Base-by-base conservation (phyloP, 2,113 vertebrate genomes). In the Saguinus imperator region DNA sequence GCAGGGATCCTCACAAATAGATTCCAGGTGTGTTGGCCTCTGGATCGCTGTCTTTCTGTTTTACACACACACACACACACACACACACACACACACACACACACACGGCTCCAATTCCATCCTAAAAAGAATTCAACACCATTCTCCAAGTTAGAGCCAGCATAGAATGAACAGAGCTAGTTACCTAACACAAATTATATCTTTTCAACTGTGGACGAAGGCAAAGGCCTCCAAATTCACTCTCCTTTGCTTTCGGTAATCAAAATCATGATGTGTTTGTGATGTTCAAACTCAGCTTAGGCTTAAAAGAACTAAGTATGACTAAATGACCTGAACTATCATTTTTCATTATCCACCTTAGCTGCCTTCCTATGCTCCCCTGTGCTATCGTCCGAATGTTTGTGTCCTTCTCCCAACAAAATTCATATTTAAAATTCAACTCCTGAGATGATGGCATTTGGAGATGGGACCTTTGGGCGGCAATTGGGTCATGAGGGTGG, bases 21-120 rank as follows among this genome's bases (percentile, higher is more conserved):
- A 93, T 96, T 98, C 97, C 97, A 98, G 96, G 98, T 98, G 97
- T 98, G 88, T 17, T 97, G 96, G 92, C 94, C 97, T 97, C 90
- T 92, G 92, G 90, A 93, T 20, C 27, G 66, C 87, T 92, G 52
- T 95, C 91, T 94, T 81, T 88, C 66, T 86, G 55, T 73, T 37
- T 81, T 23, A 81, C 4, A 73, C 64, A 66, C 76, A 61, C 76
- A 16, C 23, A 43, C 73, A 77, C 17, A 72, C 32, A 81, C 1
- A n/a, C n/a, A n/a, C n/a, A n/a, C n/a, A n/a, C n/a, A n/a, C n/a
- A 6, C 40, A 21, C 12, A 17, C 55, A 20, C 32, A n/a, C 66
- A 66, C 61, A 72, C 73, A 37, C 3, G 11, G 25, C 23, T 68
- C 58, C 48, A 91, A 18, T 72, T 94, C 35, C 18, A 87, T 45